Evolutionary conservation across 2,888 invertebrate species (phyloP), one percentile per base, ranked within the genome.

Genomic region (Drosophila kambysellisi): DNA sequence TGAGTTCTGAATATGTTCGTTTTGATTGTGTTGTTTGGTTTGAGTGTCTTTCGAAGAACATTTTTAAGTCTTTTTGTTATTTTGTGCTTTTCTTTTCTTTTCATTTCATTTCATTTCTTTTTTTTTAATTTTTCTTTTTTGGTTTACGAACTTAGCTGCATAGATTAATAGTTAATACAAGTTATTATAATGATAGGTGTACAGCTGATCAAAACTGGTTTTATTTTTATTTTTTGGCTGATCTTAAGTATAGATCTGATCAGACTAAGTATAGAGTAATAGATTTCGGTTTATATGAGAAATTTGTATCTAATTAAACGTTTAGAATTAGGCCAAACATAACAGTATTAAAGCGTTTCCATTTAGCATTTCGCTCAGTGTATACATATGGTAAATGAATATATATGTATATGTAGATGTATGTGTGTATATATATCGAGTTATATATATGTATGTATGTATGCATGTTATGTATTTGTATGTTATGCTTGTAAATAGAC

Each of bases 291-390:
- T 70, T 70, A 61, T 63, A 59, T 58, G 70, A 64, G 70, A 70
- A 83, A 72, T 82, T 85, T 83, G 66, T 75, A 61, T 79, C 85
- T 86, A 88, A 86, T 74, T 81, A 88, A 81, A 82, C 66, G 83
- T 85, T 82, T 78, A 83, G 76, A 85, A 87, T 60, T 87, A 78
- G 85, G 87, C 85, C 85, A 85, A 88, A 85, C 88, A 87, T 89
- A 88, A 89, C 88, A 88, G 80, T 79, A 74, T 83, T 88, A 88
- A 88, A 88, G 88, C 88, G 75, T 89, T 88, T 85, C 58, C 75
- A 73, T 86, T 81, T 68, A 81, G 88, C 88, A 87, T 82, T 86
- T 82, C 73, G 84, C 87, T 85, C 82, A 87, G 88, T 86, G 88
- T 86, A 82, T 82, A 85, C 81, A 67, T 82, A 67, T 82, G 80